These are phyloP conservation scores for Oncorhynchus tshawytscha DNA, from an alignment of 2,113 vertebrate species.

Conservation along the genomic window DNA sequence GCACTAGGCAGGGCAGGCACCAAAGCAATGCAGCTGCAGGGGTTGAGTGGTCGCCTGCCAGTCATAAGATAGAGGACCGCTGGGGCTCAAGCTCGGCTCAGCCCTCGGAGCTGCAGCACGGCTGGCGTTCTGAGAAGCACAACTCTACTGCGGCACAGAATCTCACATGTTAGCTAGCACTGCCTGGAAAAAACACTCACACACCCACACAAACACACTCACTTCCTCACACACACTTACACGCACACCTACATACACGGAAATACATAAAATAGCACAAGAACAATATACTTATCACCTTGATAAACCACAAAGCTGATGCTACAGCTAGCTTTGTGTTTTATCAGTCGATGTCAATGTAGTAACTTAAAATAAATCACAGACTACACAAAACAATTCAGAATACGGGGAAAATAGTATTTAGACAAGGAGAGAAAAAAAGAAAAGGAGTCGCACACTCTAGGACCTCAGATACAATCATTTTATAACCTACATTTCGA, in stretches of 20 bases:
- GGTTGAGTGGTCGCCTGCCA: conserved; percentile 52
- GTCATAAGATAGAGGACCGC: conserved; percentile 49
- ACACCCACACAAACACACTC: conserved; percentile 59
- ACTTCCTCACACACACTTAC: conserved; percentile 36
- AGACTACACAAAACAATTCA: no score
- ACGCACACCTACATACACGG: conserved; percentile 26
- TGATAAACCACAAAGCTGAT: no score
- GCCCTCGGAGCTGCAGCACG: conserved; percentile 24
- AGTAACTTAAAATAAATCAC: no score
- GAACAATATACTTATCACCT: no score
- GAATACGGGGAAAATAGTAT: no score
- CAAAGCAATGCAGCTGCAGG: conserved; percentile 55
- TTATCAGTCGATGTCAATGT: no score
- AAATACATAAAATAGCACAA: conserved; percentile 13
- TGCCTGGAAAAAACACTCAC: conserved; percentile 67
- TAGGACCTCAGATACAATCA: no score
- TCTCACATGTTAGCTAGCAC: conserved; percentile 56
- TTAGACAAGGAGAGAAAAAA: not conserved
- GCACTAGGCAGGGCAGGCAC: conserved; percentile 38
- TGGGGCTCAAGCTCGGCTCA: conserved; percentile 31
- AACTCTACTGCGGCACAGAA: conserved; percentile 66
- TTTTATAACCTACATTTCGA: no score
- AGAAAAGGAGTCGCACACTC: not conserved
- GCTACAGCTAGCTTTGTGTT: no score
- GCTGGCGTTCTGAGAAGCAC: conserved; percentile 58